A percentile compares a stretch with the other conserved stretches of the same genome.
phyloP scores from a whole-genome alignment of 2,797 vertebrate genomes.

The Catostomus latipinnis region DNA sequence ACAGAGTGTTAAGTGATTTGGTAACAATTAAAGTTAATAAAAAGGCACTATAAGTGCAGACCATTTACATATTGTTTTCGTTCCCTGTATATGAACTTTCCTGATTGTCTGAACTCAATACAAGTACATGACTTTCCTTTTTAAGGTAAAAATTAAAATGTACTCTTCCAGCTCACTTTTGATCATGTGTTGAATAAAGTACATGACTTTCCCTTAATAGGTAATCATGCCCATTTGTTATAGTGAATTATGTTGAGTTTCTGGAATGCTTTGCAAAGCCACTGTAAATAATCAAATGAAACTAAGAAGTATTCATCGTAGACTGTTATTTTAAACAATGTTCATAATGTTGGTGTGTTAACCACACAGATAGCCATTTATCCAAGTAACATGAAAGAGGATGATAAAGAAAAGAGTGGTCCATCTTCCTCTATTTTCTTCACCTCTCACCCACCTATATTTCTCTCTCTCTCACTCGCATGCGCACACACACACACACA shows the following conservation, averaged over 20 bases:
- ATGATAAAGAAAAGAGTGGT: too few species aligned
- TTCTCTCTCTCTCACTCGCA: not conserved
- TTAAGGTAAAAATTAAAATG: too few species aligned
- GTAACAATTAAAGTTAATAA: too few species aligned
- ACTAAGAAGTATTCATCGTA: slow-evolving; percentile 7
- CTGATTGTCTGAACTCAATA: too few species aligned
- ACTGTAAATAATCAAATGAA: slow-evolving; percentile 46
- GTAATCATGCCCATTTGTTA: not conserved
- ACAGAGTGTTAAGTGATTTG: too few species aligned
- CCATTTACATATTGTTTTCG: too few species aligned
- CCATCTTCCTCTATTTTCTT: not conserved
- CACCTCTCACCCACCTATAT: not conserved
- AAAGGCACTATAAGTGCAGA: too few species aligned
- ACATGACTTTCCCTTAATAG: too few species aligned
- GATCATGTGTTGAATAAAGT: slow-evolving; percentile 24
- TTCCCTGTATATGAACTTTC: too few species aligned
- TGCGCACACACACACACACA: too few species aligned
- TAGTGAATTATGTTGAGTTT: slow-evolving; percentile 25
- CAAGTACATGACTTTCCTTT: too few species aligned
- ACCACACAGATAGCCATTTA: slow-evolving; percentile 29
- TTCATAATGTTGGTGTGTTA: slow-evolving; percentile 23
- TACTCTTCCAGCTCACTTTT: slow-evolving; percentile 14
- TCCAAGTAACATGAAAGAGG: slow-evolving; percentile 16
- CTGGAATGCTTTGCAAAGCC: slow-evolving; percentile 31
- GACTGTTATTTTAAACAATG: slow-evolving; percentile 48